Conservation (phyloP, 2,888 invertebrate species). For the Cheilosia scutellata region DNA sequence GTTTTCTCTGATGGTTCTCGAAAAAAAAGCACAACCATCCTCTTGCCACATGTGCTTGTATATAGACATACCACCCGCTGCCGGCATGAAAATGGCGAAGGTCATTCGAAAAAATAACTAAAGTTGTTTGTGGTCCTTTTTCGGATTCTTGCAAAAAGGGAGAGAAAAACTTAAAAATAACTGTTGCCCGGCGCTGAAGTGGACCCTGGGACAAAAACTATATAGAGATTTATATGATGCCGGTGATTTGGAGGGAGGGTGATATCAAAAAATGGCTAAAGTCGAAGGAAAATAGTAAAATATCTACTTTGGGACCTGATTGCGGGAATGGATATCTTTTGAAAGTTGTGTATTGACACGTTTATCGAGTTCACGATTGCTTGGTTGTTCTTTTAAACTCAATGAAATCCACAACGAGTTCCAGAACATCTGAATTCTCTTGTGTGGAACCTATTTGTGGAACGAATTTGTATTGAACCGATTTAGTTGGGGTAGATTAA, state of each 20-base stretch:
- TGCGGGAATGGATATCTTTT: too few species aligned
- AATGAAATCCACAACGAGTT: neutral
- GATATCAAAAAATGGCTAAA: too few species aligned
- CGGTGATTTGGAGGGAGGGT: neutral
- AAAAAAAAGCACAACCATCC: slow-evolving; percentile 34
- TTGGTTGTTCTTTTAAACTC: neutral
- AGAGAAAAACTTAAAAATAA: slow-evolving; percentile 56
- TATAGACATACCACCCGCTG: neutral
- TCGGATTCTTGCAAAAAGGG: slow-evolving; percentile 33
- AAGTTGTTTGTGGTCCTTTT: slow-evolving; percentile 40
- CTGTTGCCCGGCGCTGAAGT: slow-evolving; percentile 66
- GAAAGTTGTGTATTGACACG: too few species aligned
- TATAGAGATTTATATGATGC: neutral
- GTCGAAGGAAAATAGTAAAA: too few species aligned
- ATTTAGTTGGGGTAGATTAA: neutral
- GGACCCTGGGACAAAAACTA: slow-evolving; percentile 39
- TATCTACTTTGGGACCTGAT: too few species aligned
- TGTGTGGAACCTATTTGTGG: slow-evolving; percentile 42
- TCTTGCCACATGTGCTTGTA: slow-evolving; percentile 26
- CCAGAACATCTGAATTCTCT: neutral
- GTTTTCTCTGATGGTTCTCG: slow-evolving; percentile 41
- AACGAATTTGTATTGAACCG: neutral
- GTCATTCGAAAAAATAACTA: slow-evolving; percentile 57
- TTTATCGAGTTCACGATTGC: too few species aligned
- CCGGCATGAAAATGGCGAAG: slow-evolving; percentile 47